phyloP scores from a whole-genome alignment of 2,888 invertebrate genomes.

The Oscheius sp. region DNA sequence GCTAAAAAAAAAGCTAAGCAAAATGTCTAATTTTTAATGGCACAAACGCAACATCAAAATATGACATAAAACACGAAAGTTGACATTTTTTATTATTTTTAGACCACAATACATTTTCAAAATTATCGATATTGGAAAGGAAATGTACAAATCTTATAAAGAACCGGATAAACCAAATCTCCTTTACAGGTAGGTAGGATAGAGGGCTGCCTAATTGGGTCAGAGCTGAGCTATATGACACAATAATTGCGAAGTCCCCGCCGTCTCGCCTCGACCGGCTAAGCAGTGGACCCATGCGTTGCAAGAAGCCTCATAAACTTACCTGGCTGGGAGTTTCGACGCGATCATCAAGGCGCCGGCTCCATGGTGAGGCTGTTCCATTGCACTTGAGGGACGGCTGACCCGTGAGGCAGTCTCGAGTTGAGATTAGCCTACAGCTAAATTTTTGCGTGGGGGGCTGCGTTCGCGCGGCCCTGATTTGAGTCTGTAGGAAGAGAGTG shows the following conservation, averaged over 20 bases:
- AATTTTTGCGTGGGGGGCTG: conserved; percentile 69
- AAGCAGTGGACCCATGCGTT: no score
- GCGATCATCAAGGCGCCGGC: conserved; percentile 80
- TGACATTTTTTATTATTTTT: no score
- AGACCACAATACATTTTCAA: conserved; percentile 4
- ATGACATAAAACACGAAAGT: not conserved
- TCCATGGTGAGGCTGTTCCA: conserved; percentile 79
- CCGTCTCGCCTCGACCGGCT: no score
- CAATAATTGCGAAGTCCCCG: no score
- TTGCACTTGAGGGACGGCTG: conserved; percentile 80
- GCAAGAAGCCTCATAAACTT: no score
- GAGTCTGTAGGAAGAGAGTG: not conserved
- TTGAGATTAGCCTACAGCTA: conserved; percentile 73
- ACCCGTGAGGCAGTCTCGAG: conserved; percentile 81
- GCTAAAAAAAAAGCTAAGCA: no score
- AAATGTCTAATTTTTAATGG: no score
- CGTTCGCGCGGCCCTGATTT: conserved; percentile 70
- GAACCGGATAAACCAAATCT: not conserved
- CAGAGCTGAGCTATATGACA: no score
- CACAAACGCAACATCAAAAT: no score
- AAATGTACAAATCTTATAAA: not conserved
- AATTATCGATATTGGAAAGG: conserved; percentile 5
- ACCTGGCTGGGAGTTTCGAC: conserved; percentile 81
- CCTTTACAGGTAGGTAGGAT: conserved; percentile 1
- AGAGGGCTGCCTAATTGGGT: not conserved